phyloP scores from a whole-genome alignment of 1,140 invertebrate genomes.

The Venustaconcha ellipsiformis region DNA sequence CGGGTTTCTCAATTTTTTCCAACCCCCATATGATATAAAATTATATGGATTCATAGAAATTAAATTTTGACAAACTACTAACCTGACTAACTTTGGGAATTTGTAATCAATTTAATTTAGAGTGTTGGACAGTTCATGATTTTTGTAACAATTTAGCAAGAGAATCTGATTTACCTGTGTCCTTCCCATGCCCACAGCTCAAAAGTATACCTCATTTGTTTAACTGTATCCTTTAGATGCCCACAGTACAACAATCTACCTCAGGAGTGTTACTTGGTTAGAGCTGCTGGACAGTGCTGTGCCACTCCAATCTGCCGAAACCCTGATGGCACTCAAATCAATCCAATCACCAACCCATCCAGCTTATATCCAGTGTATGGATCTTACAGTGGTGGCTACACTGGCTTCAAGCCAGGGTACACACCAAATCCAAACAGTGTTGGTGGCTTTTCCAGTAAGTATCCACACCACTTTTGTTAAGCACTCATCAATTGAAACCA shows the following conservation, averaged over 20 bases:
- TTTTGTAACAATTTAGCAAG: no score
- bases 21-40: no score
- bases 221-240: slow-evolving; percentile 32
- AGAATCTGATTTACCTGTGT: no score
- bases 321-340: slow-evolving; percentile 41
- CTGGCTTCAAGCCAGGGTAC: slow-evolving; percentile 52
- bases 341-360: slow-evolving; percentile 36
- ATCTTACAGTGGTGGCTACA: slow-evolving; percentile 35
- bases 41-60: no score
- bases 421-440: slow-evolving; percentile 23
- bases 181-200: no score
- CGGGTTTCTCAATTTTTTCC: no score
- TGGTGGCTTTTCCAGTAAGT: slow-evolving; percentile 23
- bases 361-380: slow-evolving; percentile 45
- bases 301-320: slow-evolving; percentile 42
- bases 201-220: neutral
- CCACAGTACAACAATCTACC: slow-evolving; percentile 42
- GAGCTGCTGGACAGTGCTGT: slow-evolving; percentile 42
- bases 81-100: no score
- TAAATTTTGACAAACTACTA: no score
- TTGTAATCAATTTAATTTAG: no score
- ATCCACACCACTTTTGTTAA: neutral
- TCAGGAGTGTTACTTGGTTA: slow-evolving; percentile 21
- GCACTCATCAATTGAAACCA: no score
- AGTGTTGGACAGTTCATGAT: no score